Evolutionary conservation across 2,888 invertebrate genomes (phyloP), one percentile per base, ranked within the genome.

Genomic region (Eueremaeus valkanovi): DNA sequence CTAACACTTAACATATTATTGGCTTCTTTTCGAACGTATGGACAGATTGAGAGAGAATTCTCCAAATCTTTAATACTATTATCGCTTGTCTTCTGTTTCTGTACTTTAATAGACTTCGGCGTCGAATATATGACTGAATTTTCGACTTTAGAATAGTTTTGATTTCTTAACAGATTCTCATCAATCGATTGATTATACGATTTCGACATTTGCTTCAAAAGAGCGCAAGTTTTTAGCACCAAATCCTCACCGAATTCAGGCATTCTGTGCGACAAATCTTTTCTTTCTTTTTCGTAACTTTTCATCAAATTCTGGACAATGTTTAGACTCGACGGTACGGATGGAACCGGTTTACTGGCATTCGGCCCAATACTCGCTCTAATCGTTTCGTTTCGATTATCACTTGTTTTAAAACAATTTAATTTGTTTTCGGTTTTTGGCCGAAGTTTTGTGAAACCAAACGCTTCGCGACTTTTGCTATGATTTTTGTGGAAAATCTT

Each of bases 221-320:
- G 21, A 40, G 21, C 3, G 24, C 21, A 40, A n/a, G 1, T 68
- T 24, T 68, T 40, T 0, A 16, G 3, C 16, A 24, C 40, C 2
- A 68, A 24, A 40, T 68, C 40, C 8, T 21, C 36, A 11, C 13
- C 24, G 24, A 68, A 68, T 40, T 68, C 21, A 16, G 36, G 24
- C 3, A 40, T 5, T n/a, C 2, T 36, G 36, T 68, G 9, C 8
- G 3, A 13, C n/a, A 68, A 68, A 21, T 0, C 3, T 40, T 68
- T 1, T 68, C 40, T 3, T 33, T 68, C 68, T 0, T 24, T 13
- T 40, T n/a, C 36, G 21, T 68, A 68, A 1, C 21, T 13, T 24
- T 36, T 36, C 68, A 68, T 68, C 21, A 68, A 13, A 68, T 24
- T 68, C 18, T 68, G n/a, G 13, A 68, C 68, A 6, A 68, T 40